Conservation (phyloP, 1,140 invertebrate genomes). For the Reticulitermes speratus region DNA sequence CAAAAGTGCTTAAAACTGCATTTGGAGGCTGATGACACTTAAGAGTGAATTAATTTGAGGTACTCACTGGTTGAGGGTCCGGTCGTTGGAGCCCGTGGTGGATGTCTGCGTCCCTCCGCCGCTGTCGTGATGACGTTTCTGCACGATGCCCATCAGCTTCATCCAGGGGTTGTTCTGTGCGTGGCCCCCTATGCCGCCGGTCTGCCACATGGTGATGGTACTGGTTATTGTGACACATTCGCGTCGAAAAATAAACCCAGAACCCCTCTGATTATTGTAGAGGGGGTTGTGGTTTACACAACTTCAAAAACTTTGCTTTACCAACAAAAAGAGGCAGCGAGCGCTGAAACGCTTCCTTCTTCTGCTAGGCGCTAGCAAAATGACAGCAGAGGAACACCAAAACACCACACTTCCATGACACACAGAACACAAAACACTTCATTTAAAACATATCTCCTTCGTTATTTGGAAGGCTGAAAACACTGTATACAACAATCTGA, state of each 20-base stretch:
- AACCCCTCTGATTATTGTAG: neutral
- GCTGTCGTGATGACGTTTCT: constrained; percentile 61
- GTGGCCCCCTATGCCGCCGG: constrained; percentile 71
- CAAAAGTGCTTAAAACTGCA: too few relatives aligned
- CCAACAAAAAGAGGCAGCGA: too few relatives aligned
- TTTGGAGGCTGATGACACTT: too few relatives aligned
- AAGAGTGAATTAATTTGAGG: too few relatives aligned
- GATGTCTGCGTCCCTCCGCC: constrained; percentile 50
- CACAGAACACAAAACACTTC: too few relatives aligned
- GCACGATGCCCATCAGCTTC: constrained; percentile 78
- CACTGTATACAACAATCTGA: neutral
- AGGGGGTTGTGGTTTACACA: neutral
- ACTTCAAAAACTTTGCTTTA: neutral
- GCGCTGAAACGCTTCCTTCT: too few relatives aligned
- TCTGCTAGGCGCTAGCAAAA: neutral
- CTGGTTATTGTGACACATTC: neutral
- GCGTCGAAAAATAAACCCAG: neutral
- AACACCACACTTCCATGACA: too few relatives aligned
- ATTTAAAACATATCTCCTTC: too few relatives aligned
- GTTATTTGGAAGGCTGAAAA: neutral
- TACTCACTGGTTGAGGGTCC: constrained; percentile 66
- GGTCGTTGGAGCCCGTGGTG: constrained; percentile 55
- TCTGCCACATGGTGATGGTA: constrained; percentile 66
- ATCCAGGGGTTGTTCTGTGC: constrained; percentile 76
- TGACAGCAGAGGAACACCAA: neutral